A percentile compares a stretch with the other conserved stretches of the same genome.
These are phyloP conservation scores for Epsilonema sp. DNA, from an alignment of 2,888 invertebrate genomes.

Conservation along the genomic window DNA sequence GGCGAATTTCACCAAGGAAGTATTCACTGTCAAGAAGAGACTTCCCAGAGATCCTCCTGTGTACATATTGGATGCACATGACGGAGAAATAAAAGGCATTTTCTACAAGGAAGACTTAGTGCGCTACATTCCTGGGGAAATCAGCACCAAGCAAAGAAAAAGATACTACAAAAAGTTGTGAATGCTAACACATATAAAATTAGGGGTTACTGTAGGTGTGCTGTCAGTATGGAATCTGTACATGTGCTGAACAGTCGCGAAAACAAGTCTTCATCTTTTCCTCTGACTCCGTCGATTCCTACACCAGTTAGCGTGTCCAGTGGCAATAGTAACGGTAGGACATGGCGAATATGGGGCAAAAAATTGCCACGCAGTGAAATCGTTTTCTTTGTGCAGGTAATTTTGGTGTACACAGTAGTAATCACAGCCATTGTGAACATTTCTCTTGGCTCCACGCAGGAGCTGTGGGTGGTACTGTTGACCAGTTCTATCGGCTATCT, in stretches of 20 bases:
- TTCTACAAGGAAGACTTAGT: constrained; percentile 2
- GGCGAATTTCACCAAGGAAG: constrained; percentile 1
- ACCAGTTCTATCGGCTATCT: constrained; percentile 1
- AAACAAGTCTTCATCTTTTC: no score
- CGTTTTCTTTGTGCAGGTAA: background rate
- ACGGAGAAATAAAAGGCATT: background rate
- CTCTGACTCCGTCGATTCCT: no score
- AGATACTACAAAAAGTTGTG: no score
- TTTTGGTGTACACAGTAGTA: background rate
- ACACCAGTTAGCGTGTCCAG: no score
- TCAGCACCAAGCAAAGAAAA: background rate
- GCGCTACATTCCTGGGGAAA: background rate
- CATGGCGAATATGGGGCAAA: no score
- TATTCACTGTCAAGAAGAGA: background rate
- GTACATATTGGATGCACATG: constrained; percentile 2
- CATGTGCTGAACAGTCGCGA: no score
- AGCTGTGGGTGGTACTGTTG: background rate
- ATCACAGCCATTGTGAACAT: constrained; percentile 1
- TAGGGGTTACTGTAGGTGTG: no score
- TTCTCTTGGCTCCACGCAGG: background rate
- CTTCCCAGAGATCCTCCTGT: background rate
- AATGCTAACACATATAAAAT: no score
- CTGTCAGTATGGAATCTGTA: no score
- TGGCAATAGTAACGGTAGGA: no score
- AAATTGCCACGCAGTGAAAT: background rate